A percentile compares a stretch with the other conserved stretches of the same genome.
Evolutionary conservation across 2,797 vertebrate genomes (phyloP).

Genomic region (Crenuchus spilurus): DNA sequence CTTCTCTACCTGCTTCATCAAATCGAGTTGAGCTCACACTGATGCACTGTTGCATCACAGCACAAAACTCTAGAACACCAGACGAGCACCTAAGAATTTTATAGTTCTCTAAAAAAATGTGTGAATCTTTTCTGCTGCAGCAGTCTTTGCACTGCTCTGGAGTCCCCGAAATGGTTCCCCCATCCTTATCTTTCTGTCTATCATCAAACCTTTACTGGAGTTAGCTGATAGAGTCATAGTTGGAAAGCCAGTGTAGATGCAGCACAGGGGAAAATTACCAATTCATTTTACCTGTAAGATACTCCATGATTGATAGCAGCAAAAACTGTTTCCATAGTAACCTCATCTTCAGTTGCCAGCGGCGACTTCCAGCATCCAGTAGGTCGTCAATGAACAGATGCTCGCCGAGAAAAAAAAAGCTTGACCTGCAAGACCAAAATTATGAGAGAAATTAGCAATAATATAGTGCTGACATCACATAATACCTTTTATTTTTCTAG

Average conservation of each 20-base stretch:
- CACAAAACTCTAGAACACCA: not conserved
- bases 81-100: not conserved
- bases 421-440: conserved; percentile 74
- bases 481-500: not conserved
- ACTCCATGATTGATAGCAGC: conserved; percentile 87
- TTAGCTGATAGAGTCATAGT: conserved; percentile 39
- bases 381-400: conserved; percentile 74
- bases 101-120: not conserved
- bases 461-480: not conserved
- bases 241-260: conserved; percentile 34
- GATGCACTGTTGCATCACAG: not conserved
- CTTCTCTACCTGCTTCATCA: not conserved
- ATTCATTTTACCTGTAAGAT: conserved; percentile 88
- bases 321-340: conserved; percentile 93
- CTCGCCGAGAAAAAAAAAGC: conserved; percentile 67
- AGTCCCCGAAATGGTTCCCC: not conserved
- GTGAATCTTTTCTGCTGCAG: not conserved
- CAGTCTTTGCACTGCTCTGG: not conserved
- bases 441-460: conserved; percentile 53
- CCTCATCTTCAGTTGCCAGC: conserved; percentile 87
- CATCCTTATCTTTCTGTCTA: not conserved
- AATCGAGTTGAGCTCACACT: not conserved
- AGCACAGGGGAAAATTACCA: conserved; percentile 41
- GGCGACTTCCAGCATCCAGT: conserved; percentile 77
- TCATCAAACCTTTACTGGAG: not conserved